Evolutionary conservation across 2,888 invertebrate species (phyloP).

Genomic region (Euzophera pinguis): DNA sequence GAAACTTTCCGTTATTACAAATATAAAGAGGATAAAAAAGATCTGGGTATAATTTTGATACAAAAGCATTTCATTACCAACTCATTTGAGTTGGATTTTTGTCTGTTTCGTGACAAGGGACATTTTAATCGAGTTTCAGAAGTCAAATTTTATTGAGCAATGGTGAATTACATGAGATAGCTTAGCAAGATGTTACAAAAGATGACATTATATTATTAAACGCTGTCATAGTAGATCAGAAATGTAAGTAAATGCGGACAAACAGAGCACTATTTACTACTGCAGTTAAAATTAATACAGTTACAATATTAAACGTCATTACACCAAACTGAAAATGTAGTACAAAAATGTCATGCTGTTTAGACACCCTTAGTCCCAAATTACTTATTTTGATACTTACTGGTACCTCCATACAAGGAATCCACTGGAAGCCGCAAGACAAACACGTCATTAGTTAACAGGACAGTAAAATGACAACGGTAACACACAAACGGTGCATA

Average conservation of each 20-base stretch:
- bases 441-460: slow-evolving; percentile 62
- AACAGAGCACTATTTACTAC: slow-evolving; percentile 6
- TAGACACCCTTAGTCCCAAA: slow-evolving; percentile 22
- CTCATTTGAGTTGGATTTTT: slow-evolving; percentile 53
- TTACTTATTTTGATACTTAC: slow-evolving; percentile 68
- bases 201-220: slow-evolving; percentile 33
- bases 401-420: slow-evolving; percentile 86
- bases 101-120: slow-evolving; percentile 32
- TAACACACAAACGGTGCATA: slow-evolving; percentile 45
- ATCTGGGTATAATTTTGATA: slow-evolving; percentile 53
- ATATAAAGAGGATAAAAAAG: slow-evolving; percentile 52
- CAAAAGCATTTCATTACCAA: slow-evolving; percentile 60
- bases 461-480: slow-evolving; percentile 24
- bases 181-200: slow-evolving; percentile 33
- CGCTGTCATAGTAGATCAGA: slow-evolving; percentile 21
- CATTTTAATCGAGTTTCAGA: slow-evolving; percentile 27
- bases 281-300: slow-evolving; percentile 12
- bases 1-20: slow-evolving; percentile 61
- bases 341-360: slow-evolving; percentile 27
- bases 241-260: slow-evolving; percentile 2
- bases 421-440: slow-evolving; percentile 81
- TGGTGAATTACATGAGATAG: slow-evolving; percentile 44
- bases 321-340: slow-evolving; percentile 20
- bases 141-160: slow-evolving; percentile 50
- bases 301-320: slow-evolving; percentile 10